Conservation (phyloP, 2,888 invertebrate species). For the Theodoxus fluviatilis region DNA sequence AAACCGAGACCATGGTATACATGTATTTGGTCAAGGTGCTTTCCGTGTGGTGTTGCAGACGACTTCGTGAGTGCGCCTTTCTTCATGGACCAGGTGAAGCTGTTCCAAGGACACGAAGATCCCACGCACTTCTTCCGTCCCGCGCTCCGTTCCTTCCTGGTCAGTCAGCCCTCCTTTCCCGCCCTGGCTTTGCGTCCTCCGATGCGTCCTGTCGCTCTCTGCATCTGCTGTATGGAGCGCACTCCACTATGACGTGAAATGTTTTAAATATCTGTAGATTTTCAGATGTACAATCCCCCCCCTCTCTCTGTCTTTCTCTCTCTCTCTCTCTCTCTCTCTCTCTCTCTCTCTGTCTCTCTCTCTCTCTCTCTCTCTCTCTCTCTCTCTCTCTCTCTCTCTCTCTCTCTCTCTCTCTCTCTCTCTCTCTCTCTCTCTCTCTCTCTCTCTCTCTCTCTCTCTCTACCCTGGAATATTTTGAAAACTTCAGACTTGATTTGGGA, state of each 20-base stretch:
- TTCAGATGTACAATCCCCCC: no score
- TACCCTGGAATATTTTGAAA: background rate
- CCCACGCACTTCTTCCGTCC: conserved; percentile 62
- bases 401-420: background rate
- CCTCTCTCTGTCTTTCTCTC: background rate
- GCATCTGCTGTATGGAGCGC: no score
- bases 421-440: background rate
- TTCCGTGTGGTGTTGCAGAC: background rate
- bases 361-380: background rate
- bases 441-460: background rate
- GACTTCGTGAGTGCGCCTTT: conserved; percentile 23
- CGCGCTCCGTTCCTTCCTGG: conserved; percentile 58
- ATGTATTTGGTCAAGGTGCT: no score
- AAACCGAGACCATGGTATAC: no score
- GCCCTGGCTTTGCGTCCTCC: background rate
- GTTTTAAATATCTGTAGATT: no score
- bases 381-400: background rate
- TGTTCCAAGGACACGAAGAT: conserved; percentile 59
- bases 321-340: background rate
- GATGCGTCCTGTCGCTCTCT: no score
- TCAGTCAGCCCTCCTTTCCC: conserved; percentile 37
- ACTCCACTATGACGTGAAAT: no score
- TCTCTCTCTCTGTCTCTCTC: background rate
- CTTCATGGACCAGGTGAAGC: conserved; percentile 40
- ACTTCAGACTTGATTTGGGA: background rate